Conservation (phyloP, 2,888 invertebrate species). For the Rhingia campestris region DNA sequence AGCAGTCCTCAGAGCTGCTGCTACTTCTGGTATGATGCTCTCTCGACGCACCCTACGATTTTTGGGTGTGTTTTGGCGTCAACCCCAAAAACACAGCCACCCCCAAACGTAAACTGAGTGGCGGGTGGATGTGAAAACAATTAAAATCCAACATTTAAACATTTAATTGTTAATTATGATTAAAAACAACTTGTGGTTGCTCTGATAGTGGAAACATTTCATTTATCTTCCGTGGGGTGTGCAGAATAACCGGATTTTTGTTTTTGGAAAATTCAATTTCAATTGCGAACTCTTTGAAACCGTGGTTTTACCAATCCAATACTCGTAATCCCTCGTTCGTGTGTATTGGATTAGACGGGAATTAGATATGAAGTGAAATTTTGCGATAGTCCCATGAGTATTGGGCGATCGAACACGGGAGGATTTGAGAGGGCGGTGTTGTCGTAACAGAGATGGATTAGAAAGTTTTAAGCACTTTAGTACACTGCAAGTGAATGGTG, state of each 20-base stretch:
- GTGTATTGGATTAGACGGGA: slow-evolving; percentile 47
- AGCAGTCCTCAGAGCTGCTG: background rate
- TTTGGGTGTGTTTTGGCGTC: slow-evolving; percentile 51
- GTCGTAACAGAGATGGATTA: too few species aligned
- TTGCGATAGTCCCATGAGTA: background rate
- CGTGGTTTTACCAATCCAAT: background rate
- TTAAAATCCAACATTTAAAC: slow-evolving; percentile 73
- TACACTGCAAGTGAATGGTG: too few species aligned
- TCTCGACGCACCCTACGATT: slow-evolving; percentile 40
- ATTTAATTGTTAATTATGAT: slow-evolving; percentile 74
- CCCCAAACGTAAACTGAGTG: background rate
- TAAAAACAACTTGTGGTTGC: slow-evolving; percentile 71
- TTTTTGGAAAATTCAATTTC: slow-evolving; percentile 24
- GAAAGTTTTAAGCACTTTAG: too few species aligned
- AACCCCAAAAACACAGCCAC: slow-evolving; percentile 20
- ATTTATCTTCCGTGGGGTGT: slow-evolving; percentile 27
- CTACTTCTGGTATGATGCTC: background rate
- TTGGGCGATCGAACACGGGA: too few species aligned
- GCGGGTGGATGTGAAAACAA: slow-evolving; percentile 59
- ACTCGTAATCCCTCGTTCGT: background rate
- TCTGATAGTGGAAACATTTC: slow-evolving; percentile 66
- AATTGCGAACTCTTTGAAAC: background rate
- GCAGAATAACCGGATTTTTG: slow-evolving; percentile 8
- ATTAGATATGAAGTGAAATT: slow-evolving; percentile 37
- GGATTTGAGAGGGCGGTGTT: too few species aligned